Percentiles rank a stretch among this genome's conserved stretches.
Conservation (phyloP, 2,797 vertebrate genomes). For the Cichlasoma orientale region DNA sequence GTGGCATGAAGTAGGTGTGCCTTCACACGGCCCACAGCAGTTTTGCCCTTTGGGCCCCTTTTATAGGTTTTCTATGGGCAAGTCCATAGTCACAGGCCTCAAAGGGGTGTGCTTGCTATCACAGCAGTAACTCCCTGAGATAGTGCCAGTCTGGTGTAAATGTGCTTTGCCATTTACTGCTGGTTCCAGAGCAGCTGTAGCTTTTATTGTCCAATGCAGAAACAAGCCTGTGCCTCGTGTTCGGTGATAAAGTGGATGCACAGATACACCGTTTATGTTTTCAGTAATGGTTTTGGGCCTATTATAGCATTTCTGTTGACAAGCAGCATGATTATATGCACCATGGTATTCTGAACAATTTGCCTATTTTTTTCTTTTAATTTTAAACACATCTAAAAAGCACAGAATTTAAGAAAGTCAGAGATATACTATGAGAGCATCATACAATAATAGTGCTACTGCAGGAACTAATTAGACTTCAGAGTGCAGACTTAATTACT, state of each 20-base stretch:
- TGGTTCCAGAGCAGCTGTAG: slow-evolving; percentile 13
- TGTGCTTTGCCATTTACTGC: not conserved
- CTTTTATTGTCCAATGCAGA: not conserved
- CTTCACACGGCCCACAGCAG: no score
- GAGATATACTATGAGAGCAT: not conserved
- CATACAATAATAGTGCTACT: not conserved
- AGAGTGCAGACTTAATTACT: not conserved
- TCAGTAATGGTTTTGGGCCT: slow-evolving; percentile 10
- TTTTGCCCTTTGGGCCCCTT: no score
- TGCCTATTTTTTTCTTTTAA: not conserved
- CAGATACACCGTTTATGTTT: not conserved
- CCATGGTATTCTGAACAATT: not conserved
- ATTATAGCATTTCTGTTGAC: slow-evolving; percentile 4
- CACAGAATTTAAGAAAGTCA: not conserved
- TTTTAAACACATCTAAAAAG: not conserved
- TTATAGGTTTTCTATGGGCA: no score
- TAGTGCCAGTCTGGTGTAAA: slow-evolving; percentile 22
- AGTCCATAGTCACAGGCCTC: no score
- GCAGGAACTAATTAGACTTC: not conserved
- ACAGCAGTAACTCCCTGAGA: slow-evolving; percentile 16
- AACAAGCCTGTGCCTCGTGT: not conserved
- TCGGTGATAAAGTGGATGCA: not conserved
- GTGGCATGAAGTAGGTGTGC: no score
- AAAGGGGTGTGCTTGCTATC: not conserved
- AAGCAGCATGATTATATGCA: slow-evolving; percentile 11